These are phyloP conservation scores for Xiphophorus birchmanni DNA, from an alignment of 2,797 vertebrate genomes.

Conservation along the genomic window DNA sequence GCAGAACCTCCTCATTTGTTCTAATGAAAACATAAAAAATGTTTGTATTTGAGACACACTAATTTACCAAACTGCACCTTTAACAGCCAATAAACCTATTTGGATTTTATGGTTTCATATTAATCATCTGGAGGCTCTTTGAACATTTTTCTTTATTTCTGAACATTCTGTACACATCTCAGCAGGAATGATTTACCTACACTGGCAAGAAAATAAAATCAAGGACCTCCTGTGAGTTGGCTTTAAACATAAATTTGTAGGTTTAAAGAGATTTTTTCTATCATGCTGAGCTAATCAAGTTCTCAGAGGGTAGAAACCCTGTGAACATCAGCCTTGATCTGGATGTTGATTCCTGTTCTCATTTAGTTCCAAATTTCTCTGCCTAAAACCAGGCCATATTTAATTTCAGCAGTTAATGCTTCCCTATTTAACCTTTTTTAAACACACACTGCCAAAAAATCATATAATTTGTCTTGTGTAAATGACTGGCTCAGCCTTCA, in stretches of 20 bases:
- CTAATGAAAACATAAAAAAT: not conserved
- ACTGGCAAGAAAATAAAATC: not conserved
- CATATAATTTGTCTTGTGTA: not conserved
- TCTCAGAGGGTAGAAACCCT: not conserved
- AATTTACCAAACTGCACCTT: not conserved
- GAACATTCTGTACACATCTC: not conserved
- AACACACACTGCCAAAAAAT: not conserved
- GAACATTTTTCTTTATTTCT: not conserved
- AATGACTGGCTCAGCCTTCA: not conserved
- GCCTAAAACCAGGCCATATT: not conserved
- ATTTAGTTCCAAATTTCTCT: not conserved
- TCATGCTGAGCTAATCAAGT: not conserved
- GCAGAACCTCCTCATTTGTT: not conserved
- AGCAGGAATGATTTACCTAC: not conserved
- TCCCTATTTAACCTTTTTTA: not conserved
- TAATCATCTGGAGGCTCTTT: not conserved
- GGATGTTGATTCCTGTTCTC: not conserved
- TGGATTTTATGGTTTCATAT: not conserved
- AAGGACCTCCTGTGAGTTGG: not conserved
- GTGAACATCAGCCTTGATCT: not conserved
- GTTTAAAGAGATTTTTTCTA: not conserved
- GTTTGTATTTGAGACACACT: not conserved
- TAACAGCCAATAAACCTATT: not conserved
- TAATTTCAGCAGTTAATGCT: not conserved
- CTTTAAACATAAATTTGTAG: not conserved